phyloP scores from a whole-genome alignment of 1,140 invertebrate species.

The Diploscapter pachys region DNA sequence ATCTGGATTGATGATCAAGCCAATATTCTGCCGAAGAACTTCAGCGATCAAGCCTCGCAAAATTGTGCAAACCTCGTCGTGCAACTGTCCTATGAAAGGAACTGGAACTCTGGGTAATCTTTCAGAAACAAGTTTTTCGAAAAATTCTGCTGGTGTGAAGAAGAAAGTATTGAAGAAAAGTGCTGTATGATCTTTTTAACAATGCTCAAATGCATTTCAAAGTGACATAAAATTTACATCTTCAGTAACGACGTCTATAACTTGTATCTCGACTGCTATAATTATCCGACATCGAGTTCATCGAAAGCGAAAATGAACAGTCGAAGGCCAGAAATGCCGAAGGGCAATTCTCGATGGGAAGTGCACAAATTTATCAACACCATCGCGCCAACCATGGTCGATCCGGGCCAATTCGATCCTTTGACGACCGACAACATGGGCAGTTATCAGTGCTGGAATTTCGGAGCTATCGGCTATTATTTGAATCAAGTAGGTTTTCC shows the following conservation, averaged over 20 bases:
- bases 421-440: constrained; percentile 32
- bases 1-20: constrained; percentile 7
- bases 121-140: neutral
- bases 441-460: constrained; percentile 36
- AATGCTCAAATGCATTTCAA: no score
- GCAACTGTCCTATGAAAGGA: constrained; percentile 24
- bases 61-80: constrained; percentile 25
- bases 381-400: neutral
- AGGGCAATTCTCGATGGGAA: no score
- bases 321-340: no score
- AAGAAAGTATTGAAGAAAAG: no score
- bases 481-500: constrained; percentile 46
- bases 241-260: constrained; percentile 41
- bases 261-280: constrained; percentile 30
- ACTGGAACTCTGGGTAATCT: constrained; percentile 19
- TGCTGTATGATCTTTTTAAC: no score
- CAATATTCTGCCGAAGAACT: constrained; percentile 23
- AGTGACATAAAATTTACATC: neutral
- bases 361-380: neutral
- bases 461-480: constrained; percentile 50
- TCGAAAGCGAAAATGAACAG: constrained; percentile 5
- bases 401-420: constrained; percentile 18
- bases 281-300: neutral
- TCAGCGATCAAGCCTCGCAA: constrained; percentile 12
- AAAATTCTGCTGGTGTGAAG: neutral